Conservation (phyloP, 2,113 vertebrate species). For the Percina caprodes region DNA sequence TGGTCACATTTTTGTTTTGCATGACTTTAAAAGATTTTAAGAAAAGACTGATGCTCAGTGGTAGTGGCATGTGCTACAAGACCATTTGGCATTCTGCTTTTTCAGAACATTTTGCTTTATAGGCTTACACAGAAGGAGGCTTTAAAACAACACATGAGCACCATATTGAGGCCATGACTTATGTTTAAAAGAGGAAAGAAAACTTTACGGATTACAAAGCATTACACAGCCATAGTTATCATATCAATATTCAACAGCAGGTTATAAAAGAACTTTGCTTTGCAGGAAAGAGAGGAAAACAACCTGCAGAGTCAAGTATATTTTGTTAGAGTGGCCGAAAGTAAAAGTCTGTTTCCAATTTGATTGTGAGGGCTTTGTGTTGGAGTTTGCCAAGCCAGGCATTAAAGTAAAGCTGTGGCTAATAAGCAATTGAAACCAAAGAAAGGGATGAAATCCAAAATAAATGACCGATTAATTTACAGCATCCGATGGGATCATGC, state of each 20-base stretch:
- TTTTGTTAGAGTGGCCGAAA: slow-evolving; percentile 23
- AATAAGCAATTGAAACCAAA: slow-evolving; percentile 70
- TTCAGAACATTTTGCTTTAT: slow-evolving; percentile 21
- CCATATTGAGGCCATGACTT: slow-evolving; percentile 33
- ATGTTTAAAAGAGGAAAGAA: slow-evolving; percentile 30
- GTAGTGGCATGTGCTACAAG: neutral
- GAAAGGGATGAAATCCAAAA: slow-evolving; percentile 69
- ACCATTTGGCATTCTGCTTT: slow-evolving; percentile 10
- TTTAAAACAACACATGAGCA: slow-evolving; percentile 20
- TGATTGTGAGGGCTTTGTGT: slow-evolving; percentile 43
- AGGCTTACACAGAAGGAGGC: slow-evolving; percentile 26
- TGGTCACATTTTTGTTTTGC: neutral
- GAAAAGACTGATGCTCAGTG: neutral
- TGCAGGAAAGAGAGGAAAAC: slow-evolving; percentile 18
- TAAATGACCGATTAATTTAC: slow-evolving; percentile 71
- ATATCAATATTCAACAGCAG: slow-evolving; percentile 41
- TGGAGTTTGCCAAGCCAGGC: slow-evolving; percentile 58
- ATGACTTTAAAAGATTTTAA: neutral
- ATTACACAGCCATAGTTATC: slow-evolving; percentile 23
- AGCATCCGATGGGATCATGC: slow-evolving; percentile 60
- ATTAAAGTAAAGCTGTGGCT: slow-evolving; percentile 58
- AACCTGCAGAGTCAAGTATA: slow-evolving; percentile 29
- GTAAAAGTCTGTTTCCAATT: slow-evolving; percentile 67
- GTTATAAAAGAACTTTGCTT: slow-evolving; percentile 43
- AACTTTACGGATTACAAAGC: slow-evolving; percentile 3